Evolutionary conservation across 2,797 vertebrate species (phyloP).

Genomic region (Holocentrus rufus): DNA sequence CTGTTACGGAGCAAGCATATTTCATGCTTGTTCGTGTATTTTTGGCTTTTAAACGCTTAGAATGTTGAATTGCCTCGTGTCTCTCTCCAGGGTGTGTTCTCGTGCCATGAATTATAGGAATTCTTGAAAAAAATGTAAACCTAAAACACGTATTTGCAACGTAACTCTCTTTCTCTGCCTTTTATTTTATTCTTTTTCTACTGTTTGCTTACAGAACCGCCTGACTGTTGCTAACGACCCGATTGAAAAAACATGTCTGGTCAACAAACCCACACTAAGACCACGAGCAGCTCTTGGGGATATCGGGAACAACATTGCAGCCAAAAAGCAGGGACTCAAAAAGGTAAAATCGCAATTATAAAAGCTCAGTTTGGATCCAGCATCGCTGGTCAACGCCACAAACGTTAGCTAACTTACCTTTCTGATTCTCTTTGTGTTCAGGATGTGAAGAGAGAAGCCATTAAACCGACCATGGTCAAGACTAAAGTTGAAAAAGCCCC

Average conservation of each 20-base stretch:
- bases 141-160: too few species aligned
- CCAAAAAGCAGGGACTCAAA: conserved; percentile 63
- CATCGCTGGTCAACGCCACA: too few species aligned
- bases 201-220: conserved; percentile 75
- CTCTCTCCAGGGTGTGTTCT: background rate
- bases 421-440: conserved; percentile 9
- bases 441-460: conserved; percentile 67
- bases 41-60: background rate
- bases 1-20: background rate
- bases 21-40: background rate
- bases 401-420: too few species aligned
- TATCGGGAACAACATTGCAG: conserved; percentile 78
- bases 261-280: conserved; percentile 65
- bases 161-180: accelerated
- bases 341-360: too few species aligned
- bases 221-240: conserved; percentile 71
- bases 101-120: background rate
- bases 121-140: too few species aligned
- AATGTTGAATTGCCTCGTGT: conserved; percentile 10
- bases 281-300: conserved; percentile 82
- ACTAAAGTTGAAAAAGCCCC: conserved; percentile 57
- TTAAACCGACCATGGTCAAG: conserved; percentile 60
- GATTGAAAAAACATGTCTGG: conserved; percentile 73
- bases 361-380: background rate
- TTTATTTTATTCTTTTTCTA: background rate